A percentile compares a stretch with the other conserved stretches of the same genome.
Evolutionary conservation across 2,888 invertebrate genomes (phyloP).

Genomic region (Mythimna pallens): DNA sequence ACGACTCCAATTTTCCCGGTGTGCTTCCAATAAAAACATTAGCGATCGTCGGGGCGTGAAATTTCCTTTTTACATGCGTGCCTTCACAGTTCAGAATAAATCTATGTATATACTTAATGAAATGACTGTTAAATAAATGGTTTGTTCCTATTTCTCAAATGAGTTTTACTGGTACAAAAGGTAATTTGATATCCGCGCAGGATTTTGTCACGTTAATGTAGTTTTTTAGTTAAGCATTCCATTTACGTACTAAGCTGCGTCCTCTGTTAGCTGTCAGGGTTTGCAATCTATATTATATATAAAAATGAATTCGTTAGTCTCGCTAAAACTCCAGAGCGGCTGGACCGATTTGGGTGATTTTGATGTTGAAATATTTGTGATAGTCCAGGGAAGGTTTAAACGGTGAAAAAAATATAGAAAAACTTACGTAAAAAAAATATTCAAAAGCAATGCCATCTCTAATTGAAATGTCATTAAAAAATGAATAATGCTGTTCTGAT

Average conservation of each 20-base stretch:
- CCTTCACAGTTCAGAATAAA: slow-evolving; percentile 53
- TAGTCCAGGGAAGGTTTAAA: no score
- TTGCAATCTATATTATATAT: no score
- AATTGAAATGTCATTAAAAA: no score
- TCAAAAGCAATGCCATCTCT: no score
- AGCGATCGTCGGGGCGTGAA: slow-evolving; percentile 74
- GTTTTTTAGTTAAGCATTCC: neutral
- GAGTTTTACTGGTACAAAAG: slow-evolving; percentile 15
- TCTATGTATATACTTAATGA: slow-evolving; percentile 51
- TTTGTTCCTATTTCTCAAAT: slow-evolving; percentile 43
- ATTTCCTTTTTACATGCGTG: slow-evolving; percentile 73
- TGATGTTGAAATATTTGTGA: no score
- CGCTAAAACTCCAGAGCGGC: no score
- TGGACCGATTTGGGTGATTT: no score
- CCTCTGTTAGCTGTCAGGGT: no score
- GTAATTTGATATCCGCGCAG: slow-evolving; percentile 22
- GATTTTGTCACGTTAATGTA: slow-evolving; percentile 9
- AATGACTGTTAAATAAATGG: slow-evolving; percentile 47
- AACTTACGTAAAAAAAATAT: no score
- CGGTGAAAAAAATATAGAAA: no score
- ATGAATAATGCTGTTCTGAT: no score
- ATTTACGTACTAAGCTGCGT: neutral
- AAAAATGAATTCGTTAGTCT: no score
- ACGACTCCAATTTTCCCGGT: slow-evolving; percentile 72
- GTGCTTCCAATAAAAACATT: slow-evolving; percentile 79